phyloP scores from a whole-genome alignment of 2,888 invertebrate genomes.

The Halocaridina rubra region DNA sequence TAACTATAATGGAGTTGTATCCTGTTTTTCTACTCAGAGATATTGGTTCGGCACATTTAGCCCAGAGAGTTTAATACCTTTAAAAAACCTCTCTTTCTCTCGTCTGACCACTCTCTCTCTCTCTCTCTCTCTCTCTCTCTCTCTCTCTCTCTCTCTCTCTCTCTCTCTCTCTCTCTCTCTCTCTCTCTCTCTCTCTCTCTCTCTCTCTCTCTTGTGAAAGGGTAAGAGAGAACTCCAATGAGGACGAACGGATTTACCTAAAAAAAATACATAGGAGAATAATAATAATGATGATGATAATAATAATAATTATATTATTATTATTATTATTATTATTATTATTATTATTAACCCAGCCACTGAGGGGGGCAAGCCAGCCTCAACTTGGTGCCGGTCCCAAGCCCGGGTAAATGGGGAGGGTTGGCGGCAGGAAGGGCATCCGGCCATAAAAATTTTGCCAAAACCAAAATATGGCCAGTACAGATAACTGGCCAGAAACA shows the following conservation, averaged over 20 bases:
- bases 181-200: not conserved
- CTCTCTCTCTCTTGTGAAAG: not conserved
- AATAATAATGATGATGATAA: not conserved
- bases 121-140: constrained; percentile 2
- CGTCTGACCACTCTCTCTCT: not conserved
- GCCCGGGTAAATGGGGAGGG: too few species aligned
- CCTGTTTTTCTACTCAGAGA: constrained; percentile 23
- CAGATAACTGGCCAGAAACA: too few species aligned
- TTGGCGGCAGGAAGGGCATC: too few species aligned
- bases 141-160: constrained; percentile 1
- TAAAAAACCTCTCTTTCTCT: too few species aligned
- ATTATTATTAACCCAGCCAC: too few species aligned
- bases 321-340: not conserved
- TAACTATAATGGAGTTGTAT: constrained; percentile 37
- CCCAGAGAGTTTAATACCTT: constrained; percentile 19
- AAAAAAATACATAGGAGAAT: too few species aligned
- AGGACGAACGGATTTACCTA: too few species aligned
- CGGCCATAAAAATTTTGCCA: too few species aligned
- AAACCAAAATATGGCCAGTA: too few species aligned
- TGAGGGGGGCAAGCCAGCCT: too few species aligned
- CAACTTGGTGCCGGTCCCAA: too few species aligned
- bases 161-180: constrained; percentile 15
- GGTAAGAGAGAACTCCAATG: not conserved
- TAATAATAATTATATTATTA: not conserved
- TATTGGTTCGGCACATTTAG: constrained; percentile 37